phyloP scores from a whole-genome alignment of 2,888 invertebrate genomes.

The Ormyrus rosae region DNA sequence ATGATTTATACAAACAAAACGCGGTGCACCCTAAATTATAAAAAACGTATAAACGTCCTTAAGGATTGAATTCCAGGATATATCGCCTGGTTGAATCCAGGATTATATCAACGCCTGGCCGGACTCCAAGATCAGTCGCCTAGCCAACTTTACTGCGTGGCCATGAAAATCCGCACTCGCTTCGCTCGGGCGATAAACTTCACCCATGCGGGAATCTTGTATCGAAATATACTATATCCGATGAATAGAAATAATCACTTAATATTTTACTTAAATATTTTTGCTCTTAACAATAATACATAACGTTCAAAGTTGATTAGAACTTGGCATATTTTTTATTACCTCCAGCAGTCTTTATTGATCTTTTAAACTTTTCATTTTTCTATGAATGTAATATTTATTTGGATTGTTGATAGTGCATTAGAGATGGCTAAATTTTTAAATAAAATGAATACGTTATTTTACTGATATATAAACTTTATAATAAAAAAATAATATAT shows the following conservation, averaged over 20 bases:
- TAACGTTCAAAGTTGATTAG: conserved; percentile 12
- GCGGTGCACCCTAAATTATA: no score
- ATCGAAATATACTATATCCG: no score
- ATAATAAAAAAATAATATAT: conserved; percentile 31
- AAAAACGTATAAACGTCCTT: no score
- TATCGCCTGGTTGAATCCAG: no score
- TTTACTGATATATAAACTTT: conserved; percentile 44
- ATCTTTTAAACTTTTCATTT: conserved; percentile 31
- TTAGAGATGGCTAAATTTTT: conserved; percentile 19
- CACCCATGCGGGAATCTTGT: no score
- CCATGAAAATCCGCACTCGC: no score
- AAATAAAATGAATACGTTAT: conserved; percentile 37
- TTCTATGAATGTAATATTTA: conserved; percentile 39
- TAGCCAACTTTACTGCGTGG: no score
- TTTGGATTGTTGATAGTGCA: conserved; percentile 7
- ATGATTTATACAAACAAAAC: no score
- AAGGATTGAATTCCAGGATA: no score
- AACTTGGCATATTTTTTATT: conserved; percentile 28
- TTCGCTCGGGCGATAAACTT: no score
- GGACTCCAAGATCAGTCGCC: no score
- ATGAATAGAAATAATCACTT: conserved; percentile 26
- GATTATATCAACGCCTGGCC: no score
- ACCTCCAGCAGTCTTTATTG: conserved; percentile 50
- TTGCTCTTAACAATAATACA: not conserved
- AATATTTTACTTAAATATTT: conserved; percentile 22